phyloP scores from a whole-genome alignment of 1,140 invertebrate genomes.

The roundworm (Caenorhabditis elegans) region WBcel235 BX284605.5:5014001-5014500 shows the following conservation, averaged over 20 bases:
- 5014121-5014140: background rate
- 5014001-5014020: background rate
- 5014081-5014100: background rate
- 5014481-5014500: too few relatives aligned
- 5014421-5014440: background rate
- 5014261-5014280: background rate
- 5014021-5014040: background rate
- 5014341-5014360: background rate
- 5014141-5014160: background rate
- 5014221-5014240: background rate
- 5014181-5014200: background rate
- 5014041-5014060: too few relatives aligned
- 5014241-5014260: background rate
- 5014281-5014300: background rate
- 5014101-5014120: background rate
- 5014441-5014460: background rate
- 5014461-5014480: too few relatives aligned
- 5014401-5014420: background rate
- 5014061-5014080: background rate
- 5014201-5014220: background rate
- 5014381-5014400: background rate
- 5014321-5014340: background rate
- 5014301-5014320: background rate
- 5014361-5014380: background rate
- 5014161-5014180: background rate